These are phyloP conservation scores for Cryptotis parvus DNA, from an alignment of 2,113 vertebrate species.

Conservation along the genomic window DNA sequence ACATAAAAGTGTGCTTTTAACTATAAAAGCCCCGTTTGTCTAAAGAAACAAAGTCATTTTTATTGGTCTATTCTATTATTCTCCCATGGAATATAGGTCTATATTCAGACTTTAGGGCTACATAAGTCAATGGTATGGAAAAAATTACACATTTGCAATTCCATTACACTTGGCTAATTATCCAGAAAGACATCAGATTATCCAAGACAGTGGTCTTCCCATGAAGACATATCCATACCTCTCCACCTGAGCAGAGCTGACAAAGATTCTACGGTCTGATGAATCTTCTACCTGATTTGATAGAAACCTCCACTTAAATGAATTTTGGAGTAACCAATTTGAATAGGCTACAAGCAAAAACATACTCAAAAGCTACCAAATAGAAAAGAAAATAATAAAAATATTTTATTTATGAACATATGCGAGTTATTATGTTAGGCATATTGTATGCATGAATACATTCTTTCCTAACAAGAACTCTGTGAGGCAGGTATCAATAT, in stretches of 20 bases:
- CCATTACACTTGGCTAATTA: conserved; percentile 10
- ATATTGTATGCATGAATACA: conserved; percentile 29
- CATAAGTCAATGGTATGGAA: background rate
- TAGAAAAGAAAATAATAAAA: background rate
- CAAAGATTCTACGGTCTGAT: background rate
- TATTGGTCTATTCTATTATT: background rate
- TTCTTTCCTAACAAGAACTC: conserved; percentile 48
- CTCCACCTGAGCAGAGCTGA: background rate
- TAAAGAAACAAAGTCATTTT: background rate
- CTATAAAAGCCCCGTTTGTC: background rate
- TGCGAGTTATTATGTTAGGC: background rate
- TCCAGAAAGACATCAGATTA: conserved; percentile 9
- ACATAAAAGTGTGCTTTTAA: conserved; percentile 25
- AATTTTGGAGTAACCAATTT: conserved; percentile 27
- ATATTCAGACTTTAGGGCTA: background rate
- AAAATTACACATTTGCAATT: background rate
- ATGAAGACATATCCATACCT: background rate
- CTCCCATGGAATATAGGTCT: background rate
- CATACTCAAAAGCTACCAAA: background rate
- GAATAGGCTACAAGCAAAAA: conserved; percentile 2
- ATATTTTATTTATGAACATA: background rate
- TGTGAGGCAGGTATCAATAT: conserved; percentile 37
- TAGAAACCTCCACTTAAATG: background rate
- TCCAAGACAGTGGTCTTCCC: background rate
- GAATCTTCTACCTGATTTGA: conserved; percentile 12